These are phyloP conservation scores for Deilephila porcellus DNA, from an alignment of 2,888 invertebrate species.

Conservation along the genomic window DNA sequence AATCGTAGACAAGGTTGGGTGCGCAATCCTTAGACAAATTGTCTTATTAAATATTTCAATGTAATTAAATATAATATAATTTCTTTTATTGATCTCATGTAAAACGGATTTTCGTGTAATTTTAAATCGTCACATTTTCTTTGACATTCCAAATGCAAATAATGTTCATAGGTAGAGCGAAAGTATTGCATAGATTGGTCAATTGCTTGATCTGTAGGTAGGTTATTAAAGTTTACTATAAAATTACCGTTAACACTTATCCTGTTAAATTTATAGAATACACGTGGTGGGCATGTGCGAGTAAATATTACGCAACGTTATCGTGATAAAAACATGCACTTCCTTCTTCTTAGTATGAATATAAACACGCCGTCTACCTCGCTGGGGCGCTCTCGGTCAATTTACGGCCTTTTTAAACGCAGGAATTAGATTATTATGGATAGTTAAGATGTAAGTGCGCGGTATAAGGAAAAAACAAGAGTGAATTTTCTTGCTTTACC, in stretches of 20 bases:
- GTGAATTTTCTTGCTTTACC: too few species aligned
- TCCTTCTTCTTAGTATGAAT: constrained; percentile 34
- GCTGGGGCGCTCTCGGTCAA: not conserved
- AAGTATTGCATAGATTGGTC: too few species aligned
- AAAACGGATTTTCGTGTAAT: too few species aligned
- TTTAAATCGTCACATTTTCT: too few species aligned
- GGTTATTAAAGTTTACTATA: not conserved
- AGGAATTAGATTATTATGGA: not conserved
- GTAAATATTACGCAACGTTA: constrained; percentile 52
- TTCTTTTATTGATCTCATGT: too few species aligned
- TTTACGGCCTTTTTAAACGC: not conserved
- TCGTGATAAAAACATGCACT: constrained; percentile 55
- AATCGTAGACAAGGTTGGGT: not conserved
- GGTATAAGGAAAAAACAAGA: too few species aligned
- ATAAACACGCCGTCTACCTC: not conserved
- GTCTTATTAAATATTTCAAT: too few species aligned
- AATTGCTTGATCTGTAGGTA: not conserved
- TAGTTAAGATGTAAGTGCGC: too few species aligned
- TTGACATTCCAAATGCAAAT: too few species aligned
- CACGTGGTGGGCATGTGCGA: constrained; percentile 42
- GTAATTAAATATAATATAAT: too few species aligned
- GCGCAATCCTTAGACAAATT: not conserved
- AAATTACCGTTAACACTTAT: constrained; percentile 8
- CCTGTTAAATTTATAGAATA: constrained; percentile 17
- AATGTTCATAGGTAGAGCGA: too few species aligned